Evolutionary conservation across 2,888 invertebrate species (phyloP).

Genomic region (Podotricha telesiphe): DNA sequence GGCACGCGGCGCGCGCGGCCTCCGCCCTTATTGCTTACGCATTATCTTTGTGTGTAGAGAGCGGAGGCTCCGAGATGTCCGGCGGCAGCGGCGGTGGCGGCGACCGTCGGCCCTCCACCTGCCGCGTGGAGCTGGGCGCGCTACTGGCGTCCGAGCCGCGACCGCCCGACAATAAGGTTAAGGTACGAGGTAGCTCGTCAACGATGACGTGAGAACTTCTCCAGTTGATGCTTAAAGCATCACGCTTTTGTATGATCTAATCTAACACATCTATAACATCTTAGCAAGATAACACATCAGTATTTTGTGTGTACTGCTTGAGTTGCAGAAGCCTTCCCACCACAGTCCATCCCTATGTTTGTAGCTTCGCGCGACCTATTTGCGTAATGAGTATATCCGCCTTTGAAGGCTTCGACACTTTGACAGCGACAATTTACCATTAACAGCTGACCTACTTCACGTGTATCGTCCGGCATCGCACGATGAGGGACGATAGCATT

Average conservation of each 20-base stretch:
- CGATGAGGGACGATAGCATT: slow-evolving; percentile 46
- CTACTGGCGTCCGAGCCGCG: slow-evolving; percentile 87
- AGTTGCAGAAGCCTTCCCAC: neutral
- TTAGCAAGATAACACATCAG: neutral
- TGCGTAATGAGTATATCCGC: slow-evolving; percentile 66
- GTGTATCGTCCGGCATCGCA: slow-evolving; percentile 52
- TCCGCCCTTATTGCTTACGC: slow-evolving; percentile 50
- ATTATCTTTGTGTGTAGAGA: slow-evolving; percentile 61
- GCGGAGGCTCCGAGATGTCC: slow-evolving; percentile 74
- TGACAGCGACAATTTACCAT: slow-evolving; percentile 45
- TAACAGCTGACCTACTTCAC: slow-evolving; percentile 62
- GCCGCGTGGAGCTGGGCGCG: slow-evolving; percentile 85
- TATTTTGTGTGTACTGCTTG: too few relatives aligned
- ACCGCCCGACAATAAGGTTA: slow-evolving; percentile 88
- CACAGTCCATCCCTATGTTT: neutral
- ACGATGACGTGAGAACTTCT: neutral
- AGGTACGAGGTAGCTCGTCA: slow-evolving; percentile 77
- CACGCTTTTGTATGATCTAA: too few relatives aligned
- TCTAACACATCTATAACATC: neutral
- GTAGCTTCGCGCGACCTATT: slow-evolving; percentile 58
- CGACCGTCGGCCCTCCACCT: slow-evolving; percentile 71
- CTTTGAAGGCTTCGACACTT: slow-evolving; percentile 48
- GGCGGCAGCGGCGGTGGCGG: slow-evolving; percentile 60
- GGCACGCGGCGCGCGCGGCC: slow-evolving; percentile 51
- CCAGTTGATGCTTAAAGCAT: neutral